A percentile compares a stretch with the other conserved stretches of the same genome.
Evolutionary conservation across 2,797 vertebrate genomes (phyloP).

Genomic region (Tenualosa ilisha): DNA sequence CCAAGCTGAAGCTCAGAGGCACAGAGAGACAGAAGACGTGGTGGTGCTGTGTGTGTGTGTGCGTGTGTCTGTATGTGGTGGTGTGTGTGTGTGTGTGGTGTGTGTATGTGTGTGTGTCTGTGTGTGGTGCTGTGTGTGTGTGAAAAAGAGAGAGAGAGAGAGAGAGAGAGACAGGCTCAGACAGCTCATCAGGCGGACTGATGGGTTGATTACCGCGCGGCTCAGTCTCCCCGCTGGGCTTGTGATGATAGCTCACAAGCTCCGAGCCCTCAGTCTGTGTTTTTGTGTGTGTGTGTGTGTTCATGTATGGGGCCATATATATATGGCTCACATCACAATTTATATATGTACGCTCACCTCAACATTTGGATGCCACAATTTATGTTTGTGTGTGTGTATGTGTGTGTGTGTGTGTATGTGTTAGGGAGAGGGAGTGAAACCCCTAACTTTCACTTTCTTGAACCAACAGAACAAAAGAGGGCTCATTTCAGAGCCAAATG

Average conservation of each 20-base stretch:
- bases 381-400: slow-evolving; percentile 18
- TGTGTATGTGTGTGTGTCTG: neutral
- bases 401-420: slow-evolving; percentile 29
- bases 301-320: neutral
- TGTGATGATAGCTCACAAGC: slow-evolving; percentile 17
- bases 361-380: neutral
- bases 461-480: neutral
- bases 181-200: neutral
- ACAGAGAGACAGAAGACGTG: neutral
- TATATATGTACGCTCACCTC: neutral
- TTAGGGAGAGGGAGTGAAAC: neutral
- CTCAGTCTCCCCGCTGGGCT: slow-evolving; percentile 18
- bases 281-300: neutral
- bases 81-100: neutral
- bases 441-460: neutral
- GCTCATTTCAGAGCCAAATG: neutral
- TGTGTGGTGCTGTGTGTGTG: neutral
- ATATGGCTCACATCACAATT: neutral
- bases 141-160: neutral
- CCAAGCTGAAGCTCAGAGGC: neutral
- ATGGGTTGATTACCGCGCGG: slow-evolving; percentile 6
- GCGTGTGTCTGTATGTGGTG: neutral
- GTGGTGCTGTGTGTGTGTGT: neutral
- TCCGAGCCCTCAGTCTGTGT: neutral
- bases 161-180: neutral